Percentiles rank a stretch among this genome's conserved stretches.
Evolutionary conservation across 1,140 invertebrate species (phyloP).

Genomic region (Wiebesia pumilae): DNA sequence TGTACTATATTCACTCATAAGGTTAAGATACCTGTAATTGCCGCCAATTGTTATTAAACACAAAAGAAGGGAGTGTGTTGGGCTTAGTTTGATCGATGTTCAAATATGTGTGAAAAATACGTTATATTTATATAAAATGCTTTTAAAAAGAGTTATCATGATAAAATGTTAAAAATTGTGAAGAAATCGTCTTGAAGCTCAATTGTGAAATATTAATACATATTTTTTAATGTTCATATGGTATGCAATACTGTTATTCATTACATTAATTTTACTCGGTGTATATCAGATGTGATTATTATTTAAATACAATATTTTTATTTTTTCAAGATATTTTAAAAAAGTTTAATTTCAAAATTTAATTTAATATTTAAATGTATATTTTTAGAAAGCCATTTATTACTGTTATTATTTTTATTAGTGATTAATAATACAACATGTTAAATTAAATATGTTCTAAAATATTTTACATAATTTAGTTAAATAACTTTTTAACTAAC

Average conservation of each 20-base stretch:
- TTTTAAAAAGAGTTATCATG: not conserved
- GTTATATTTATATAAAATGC: conserved; percentile 6
- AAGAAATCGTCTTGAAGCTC: not conserved
- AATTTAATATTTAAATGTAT: no score
- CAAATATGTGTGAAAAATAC: conserved; percentile 1
- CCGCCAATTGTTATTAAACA: conserved; percentile 26
- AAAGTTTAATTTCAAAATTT: no score
- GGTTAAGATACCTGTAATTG: conserved; percentile 17
- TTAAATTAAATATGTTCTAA: not conserved
- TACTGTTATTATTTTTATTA: no score
- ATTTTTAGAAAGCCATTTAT: no score
- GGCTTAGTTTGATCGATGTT: not conserved
- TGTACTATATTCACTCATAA: not conserved
- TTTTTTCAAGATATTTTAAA: not conserved
- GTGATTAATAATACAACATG: no score
- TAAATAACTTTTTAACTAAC: not conserved
- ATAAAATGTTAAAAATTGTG: not conserved
- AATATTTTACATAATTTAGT: not conserved
- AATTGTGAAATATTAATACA: not conserved
- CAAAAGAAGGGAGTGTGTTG: not conserved
- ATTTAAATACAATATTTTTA: not conserved
- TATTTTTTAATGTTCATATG: not conserved
- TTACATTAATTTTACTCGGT: not conserved
- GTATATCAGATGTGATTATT: not conserved
- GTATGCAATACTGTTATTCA: not conserved